Percentiles rank a stretch among this genome's conserved stretches.
phyloP scores from a whole-genome alignment of 2,888 invertebrate genomes.

The Eupsilia transversa region DNA sequence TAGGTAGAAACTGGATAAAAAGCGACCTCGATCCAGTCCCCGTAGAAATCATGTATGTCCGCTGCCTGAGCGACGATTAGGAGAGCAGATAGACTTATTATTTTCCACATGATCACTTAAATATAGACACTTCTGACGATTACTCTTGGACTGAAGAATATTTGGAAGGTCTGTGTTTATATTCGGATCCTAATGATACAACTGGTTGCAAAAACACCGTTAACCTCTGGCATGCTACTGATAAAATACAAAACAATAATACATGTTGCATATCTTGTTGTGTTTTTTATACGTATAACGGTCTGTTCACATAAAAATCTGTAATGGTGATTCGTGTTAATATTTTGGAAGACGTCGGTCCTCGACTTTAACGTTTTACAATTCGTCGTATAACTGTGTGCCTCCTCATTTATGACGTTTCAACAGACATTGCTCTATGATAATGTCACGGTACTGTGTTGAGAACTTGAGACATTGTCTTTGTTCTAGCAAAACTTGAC shows the following conservation, averaged over 20 bases:
- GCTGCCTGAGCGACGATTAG: slow-evolving; percentile 29
- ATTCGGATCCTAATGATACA: slow-evolving; percentile 1
- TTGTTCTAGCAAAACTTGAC: not conserved
- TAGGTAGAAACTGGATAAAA: slow-evolving; percentile 31
- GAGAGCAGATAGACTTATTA: slow-evolving; percentile 16
- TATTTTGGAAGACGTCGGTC: not conserved
- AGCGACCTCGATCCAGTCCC: slow-evolving; percentile 28
- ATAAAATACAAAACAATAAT: slow-evolving; percentile 13
- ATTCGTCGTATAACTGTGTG: not conserved
- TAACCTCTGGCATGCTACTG: slow-evolving; percentile 17
- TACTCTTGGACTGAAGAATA: not conserved
- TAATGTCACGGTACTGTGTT: not conserved
- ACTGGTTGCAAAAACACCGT: slow-evolving; percentile 18
- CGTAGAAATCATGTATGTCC: slow-evolving; percentile 16
- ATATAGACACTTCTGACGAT: not conserved
- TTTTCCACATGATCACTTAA: slow-evolving; percentile 41
- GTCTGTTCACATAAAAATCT: not conserved
- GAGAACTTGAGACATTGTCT: not conserved
- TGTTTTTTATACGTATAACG: not conserved
- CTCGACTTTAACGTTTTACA: not conserved
- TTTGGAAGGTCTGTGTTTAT: slow-evolving; percentile 6
- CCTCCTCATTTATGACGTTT: not conserved
- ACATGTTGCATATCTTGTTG: not conserved
- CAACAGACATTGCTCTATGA: not conserved
- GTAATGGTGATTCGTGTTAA: not conserved